phyloP scores from a whole-genome alignment of 2,888 invertebrate genomes.

The Folsomia candida region DNA sequence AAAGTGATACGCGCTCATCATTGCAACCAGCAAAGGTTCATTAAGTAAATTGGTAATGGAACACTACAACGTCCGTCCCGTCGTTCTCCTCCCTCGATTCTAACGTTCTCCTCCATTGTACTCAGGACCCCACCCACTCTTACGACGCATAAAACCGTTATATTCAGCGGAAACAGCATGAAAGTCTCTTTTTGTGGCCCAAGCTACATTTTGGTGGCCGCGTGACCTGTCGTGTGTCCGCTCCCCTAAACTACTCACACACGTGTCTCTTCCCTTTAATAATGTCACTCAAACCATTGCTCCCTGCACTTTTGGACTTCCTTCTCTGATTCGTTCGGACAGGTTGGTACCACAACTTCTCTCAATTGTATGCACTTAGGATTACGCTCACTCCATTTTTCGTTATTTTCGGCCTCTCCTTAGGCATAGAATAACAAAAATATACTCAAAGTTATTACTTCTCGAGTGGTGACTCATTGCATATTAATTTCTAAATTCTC shows the following conservation, averaged over 20 bases:
- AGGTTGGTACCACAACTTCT: background rate
- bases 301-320: background rate
- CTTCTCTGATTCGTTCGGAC: background rate
- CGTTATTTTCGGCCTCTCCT: background rate
- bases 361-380: too few species aligned
- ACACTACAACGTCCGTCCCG: background rate
- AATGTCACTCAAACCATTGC: background rate
- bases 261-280: conserved; percentile 9
- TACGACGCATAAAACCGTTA: background rate
- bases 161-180: background rate
- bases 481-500: too few species aligned
- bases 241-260: background rate
- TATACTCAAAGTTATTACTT: background rate
- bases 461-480: background rate
- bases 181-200: background rate
- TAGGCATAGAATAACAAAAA: background rate
- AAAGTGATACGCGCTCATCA: background rate
- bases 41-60: conserved; percentile 1
- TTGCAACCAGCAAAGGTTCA: background rate
- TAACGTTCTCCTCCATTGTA: too few species aligned
- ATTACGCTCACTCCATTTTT: background rate
- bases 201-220: conserved; percentile 1
- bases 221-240: conserved; percentile 13
- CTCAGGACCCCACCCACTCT: too few species aligned
- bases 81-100: background rate